A percentile compares a stretch with the other conserved stretches of the same genome.
These are phyloP conservation scores for Leptinotarsa defecta DNA, from an alignment of 1,140 invertebrate species.

Conservation along the genomic window DNA sequence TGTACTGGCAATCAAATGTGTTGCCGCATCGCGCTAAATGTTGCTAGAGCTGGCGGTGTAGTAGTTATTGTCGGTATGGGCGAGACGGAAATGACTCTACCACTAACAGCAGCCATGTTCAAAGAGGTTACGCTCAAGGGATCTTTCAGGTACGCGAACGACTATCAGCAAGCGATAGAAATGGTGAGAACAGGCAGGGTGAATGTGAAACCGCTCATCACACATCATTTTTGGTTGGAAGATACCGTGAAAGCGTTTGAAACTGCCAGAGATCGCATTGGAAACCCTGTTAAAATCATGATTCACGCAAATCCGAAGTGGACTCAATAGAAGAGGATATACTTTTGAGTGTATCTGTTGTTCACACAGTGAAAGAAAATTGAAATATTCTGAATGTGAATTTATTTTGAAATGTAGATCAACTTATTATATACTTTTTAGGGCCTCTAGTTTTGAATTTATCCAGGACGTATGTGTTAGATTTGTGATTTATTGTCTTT, in stretches of 20 bases:
- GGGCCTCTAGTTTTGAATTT: no score
- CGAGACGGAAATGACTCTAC: constrained; percentile 74
- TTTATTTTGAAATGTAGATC: no score
- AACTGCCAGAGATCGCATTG: constrained; percentile 68
- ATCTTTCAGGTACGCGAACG: constrained; percentile 89
- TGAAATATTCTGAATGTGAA: no score
- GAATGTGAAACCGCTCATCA: constrained; percentile 85
- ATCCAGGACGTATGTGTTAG: no score
- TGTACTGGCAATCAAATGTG: constrained; percentile 82
- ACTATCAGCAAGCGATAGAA: constrained; percentile 82
- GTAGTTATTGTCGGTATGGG: constrained; percentile 86
- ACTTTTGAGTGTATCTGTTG: no score
- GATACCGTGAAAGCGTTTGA: constrained; percentile 86
- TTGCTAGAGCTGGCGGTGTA: constrained; percentile 80
- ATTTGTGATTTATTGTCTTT: no score
- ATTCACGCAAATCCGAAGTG: constrained; percentile 73
- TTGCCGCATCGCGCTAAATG: constrained; percentile 72
- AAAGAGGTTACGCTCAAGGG: constrained; percentile 89
- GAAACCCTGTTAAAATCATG: constrained; percentile 86
- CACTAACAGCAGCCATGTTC: constrained; percentile 75
- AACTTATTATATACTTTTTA: no score
- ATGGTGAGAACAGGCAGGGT: constrained; percentile 81
- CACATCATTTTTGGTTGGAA: constrained; percentile 85
- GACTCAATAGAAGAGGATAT: not conserved
- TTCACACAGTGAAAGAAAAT: no score